A percentile compares a stretch with the other conserved stretches of the same genome.
Conservation (phyloP, 1,140 invertebrate genomes). For the Temnothorax longispinosus region DNA sequence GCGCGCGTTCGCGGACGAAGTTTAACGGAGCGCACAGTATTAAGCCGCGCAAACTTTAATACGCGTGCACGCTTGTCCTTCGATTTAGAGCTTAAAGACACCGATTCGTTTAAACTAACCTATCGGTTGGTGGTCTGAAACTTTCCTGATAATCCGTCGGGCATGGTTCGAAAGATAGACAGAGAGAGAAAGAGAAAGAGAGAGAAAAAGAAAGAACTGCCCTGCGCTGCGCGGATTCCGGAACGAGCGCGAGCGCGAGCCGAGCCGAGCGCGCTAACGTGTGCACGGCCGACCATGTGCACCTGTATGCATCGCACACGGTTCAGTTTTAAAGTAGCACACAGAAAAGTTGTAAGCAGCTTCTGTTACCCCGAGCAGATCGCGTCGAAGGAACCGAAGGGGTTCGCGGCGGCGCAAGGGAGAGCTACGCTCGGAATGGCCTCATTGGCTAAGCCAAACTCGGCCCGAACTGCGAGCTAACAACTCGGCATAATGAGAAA, state of each 20-base stretch:
- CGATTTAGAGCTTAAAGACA: slow-evolving; percentile 50
- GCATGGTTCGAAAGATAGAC: slow-evolving; percentile 12
- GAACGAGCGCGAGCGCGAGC: not conserved
- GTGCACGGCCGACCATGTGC: not conserved
- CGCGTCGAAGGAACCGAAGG: slow-evolving; percentile 50
- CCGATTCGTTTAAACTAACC: slow-evolving; percentile 62
- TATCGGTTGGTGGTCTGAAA: slow-evolving; percentile 35
- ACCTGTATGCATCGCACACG: slow-evolving; percentile 22
- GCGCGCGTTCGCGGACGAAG: not conserved
- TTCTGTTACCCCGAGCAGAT: slow-evolving; percentile 61
- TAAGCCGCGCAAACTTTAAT: slow-evolving; percentile 61
- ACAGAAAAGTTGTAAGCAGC: slow-evolving; percentile 77
- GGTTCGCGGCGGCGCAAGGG: not conserved
- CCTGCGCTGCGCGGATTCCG: not conserved
- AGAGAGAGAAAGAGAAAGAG: not conserved
- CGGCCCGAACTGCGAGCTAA: slow-evolving; percentile 71
- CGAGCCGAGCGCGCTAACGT: not conserved
- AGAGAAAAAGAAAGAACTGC: not conserved
- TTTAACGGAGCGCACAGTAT: slow-evolving; percentile 64
- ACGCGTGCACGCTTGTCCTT: not conserved
- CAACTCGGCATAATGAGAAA: slow-evolving; percentile 76
- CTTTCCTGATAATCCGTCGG: slow-evolving; percentile 71
- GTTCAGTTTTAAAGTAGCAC: slow-evolving; percentile 73
- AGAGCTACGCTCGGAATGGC: slow-evolving; percentile 46
- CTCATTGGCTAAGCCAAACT: slow-evolving; percentile 75